Percentiles rank a stretch among this genome's conserved stretches.
These are phyloP conservation scores for Archips xylosteana DNA, from an alignment of 2,888 invertebrate genomes.

Conservation along the genomic window DNA sequence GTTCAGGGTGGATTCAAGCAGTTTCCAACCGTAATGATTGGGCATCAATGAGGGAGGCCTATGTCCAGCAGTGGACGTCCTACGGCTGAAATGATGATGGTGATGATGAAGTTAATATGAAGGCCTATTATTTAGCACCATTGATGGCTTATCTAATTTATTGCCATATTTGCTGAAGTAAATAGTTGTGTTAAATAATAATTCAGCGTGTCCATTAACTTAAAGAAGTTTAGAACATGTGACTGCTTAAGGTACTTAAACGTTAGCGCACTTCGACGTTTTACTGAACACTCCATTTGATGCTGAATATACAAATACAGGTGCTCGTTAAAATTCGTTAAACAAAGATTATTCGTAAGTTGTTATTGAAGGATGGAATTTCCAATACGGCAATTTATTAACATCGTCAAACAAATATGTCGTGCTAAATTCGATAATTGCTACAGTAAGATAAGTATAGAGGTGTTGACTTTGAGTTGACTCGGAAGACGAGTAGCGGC, in stretches of 20 bases:
- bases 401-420: not conserved
- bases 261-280: not conserved
- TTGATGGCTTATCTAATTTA: no score
- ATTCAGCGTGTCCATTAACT: not conserved
- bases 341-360: slow-evolving; percentile 9
- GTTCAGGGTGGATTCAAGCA: no score
- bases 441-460: not conserved
- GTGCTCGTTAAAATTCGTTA: slow-evolving; percentile 7
- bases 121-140: no score
- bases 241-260: not conserved
- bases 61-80: no score
- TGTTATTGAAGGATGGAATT: slow-evolving; percentile 22
- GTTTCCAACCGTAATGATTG: no score
- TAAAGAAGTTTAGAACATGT: not conserved
- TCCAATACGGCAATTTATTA: slow-evolving; percentile 3
- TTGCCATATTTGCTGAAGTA: no score
- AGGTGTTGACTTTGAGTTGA: slow-evolving; percentile 12
- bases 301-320: slow-evolving; percentile 28
- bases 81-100: no score
- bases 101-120: no score
- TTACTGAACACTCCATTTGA: slow-evolving; percentile 1
- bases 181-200: not conserved
- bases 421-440: slow-evolving; percentile 6
- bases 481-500: slow-evolving; percentile 28
- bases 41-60: no score